These are phyloP conservation scores for Pegea sp. DNA, from an alignment of 23 tunicate species.

Conservation along the genomic window DNA sequence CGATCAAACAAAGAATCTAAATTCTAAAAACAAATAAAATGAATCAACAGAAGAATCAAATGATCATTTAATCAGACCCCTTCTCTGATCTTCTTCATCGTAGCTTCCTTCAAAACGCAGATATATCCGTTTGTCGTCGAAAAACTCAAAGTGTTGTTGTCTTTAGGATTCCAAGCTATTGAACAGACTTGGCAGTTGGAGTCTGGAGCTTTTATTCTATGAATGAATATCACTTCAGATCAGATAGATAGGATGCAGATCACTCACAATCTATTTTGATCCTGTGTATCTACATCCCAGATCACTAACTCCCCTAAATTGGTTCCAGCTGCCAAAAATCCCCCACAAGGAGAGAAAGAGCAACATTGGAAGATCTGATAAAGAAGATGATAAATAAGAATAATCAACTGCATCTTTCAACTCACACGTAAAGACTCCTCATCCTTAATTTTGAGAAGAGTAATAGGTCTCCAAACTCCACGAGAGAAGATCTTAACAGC, in stretches of 20 bases:
- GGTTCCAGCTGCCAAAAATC: slow-evolving; percentile 55
- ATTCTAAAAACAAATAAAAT: no score
- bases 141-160: slow-evolving; percentile 46
- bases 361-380: slow-evolving; percentile 55
- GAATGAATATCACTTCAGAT: slow-evolving; percentile 6
- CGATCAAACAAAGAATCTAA: no score
- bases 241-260: no score
- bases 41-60: no score
- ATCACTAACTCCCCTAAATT: slow-evolving; percentile 46
- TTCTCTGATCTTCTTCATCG: no score
- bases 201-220: slow-evolving; percentile 23
- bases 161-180: slow-evolving; percentile 61
- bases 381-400: not conserved
- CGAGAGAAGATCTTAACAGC: slow-evolving; percentile 36
- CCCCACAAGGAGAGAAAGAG: slow-evolving; percentile 63
- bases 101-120: slow-evolving; percentile 35
- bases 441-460: not conserved
- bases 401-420: not conserved
- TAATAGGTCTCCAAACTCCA: slow-evolving; percentile 40
- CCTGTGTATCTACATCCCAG: slow-evolving; percentile 84
- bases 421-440: not conserved
- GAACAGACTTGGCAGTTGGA: slow-evolving; percentile 32
- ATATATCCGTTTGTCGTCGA: slow-evolving; percentile 62
- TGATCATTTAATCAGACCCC: no score
- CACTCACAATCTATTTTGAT: slow-evolving; percentile 27